phyloP scores from a whole-genome alignment of 1,140 invertebrate genomes.

The Camponotus pennsylvanicus region DNA sequence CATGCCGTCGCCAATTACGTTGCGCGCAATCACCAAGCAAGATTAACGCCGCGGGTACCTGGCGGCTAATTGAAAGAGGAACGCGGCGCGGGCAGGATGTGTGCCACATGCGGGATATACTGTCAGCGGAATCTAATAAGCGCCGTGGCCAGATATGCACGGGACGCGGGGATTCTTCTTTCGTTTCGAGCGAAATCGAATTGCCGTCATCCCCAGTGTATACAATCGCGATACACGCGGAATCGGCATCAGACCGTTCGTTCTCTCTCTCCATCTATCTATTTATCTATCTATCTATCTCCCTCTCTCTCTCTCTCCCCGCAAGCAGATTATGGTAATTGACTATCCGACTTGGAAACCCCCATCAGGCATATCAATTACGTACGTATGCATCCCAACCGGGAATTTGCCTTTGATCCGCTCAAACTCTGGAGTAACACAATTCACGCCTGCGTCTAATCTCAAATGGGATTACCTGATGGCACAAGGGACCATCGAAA shows the following conservation, averaged over 20 bases:
- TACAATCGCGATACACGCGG: slow-evolving; percentile 72
- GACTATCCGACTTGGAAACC: slow-evolving; percentile 84
- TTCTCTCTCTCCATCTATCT: background rate
- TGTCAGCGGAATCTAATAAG: slow-evolving; percentile 70
- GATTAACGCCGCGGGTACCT: slow-evolving; percentile 66
- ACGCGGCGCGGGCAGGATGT: slow-evolving; percentile 23
- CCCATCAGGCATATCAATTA: slow-evolving; percentile 84
- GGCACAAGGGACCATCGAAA: slow-evolving; percentile 78
- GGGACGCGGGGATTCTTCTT: slow-evolving; percentile 68
- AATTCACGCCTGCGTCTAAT: slow-evolving; percentile 82
- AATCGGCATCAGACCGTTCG: slow-evolving; percentile 72
- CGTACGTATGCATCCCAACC: slow-evolving; percentile 81
- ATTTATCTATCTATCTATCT: background rate
- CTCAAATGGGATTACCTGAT: slow-evolving; percentile 80
- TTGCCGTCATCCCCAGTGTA: slow-evolving; percentile 75
- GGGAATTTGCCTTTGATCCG: slow-evolving; percentile 83
- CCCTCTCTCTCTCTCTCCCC: slow-evolving; percentile 55
- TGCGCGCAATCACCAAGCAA: slow-evolving; percentile 63
- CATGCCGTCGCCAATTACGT: background rate
- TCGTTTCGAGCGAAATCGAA: slow-evolving; percentile 74
- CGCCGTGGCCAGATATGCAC: slow-evolving; percentile 27
- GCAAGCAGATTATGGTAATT: slow-evolving; percentile 85
- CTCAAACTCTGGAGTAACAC: slow-evolving; percentile 80
- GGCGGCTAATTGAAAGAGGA: slow-evolving; percentile 72
- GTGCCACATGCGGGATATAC: slow-evolving; percentile 32